phyloP scores from a whole-genome alignment of 2,888 invertebrate species.

The Platerodrilus igneus region DNA sequence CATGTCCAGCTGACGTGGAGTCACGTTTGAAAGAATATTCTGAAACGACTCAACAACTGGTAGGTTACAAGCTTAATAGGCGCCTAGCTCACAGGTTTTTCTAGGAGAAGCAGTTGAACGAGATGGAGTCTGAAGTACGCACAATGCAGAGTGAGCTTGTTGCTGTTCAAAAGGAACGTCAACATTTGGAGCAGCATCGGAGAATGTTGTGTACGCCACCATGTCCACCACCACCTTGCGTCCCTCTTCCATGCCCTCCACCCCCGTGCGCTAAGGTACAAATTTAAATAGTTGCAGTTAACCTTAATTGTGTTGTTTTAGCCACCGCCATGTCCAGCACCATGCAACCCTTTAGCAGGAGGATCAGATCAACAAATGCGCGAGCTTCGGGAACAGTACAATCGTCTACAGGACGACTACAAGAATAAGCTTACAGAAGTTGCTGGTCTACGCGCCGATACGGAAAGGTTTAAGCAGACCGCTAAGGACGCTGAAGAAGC shows the following conservation, averaged over 20 bases:
- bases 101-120: conserved; percentile 58
- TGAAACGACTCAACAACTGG: conserved; percentile 47
- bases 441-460: conserved; percentile 51
- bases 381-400: conserved; percentile 58
- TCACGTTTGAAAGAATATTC: conserved; percentile 46
- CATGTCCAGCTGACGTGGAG: conserved; percentile 49
- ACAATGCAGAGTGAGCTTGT: conserved; percentile 53
- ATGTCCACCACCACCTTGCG: conserved; percentile 33
- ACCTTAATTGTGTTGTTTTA: conserved; percentile 3
- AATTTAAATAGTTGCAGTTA: neutral
- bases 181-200: conserved; percentile 49
- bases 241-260: conserved; percentile 22
- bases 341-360: conserved; percentile 30
- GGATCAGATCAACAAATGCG: conserved; percentile 56
- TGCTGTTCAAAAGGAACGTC: conserved; percentile 51
- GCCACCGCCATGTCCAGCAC: conserved; percentile 34
- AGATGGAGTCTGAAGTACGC: conserved; percentile 58
- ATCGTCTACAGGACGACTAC: conserved; percentile 61
- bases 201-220: conserved; percentile 41
- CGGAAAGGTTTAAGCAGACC: conserved; percentile 49
- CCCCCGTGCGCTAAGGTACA: conserved; percentile 13
- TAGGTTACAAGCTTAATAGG: conserved; percentile 25
- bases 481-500: conserved; percentile 44
- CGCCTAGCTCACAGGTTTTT: conserved; percentile 11
- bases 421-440: conserved; percentile 66